These are phyloP conservation scores for Eudasyphora cyanicolor DNA, from an alignment of 2,888 invertebrate species.

Conservation along the genomic window DNA sequence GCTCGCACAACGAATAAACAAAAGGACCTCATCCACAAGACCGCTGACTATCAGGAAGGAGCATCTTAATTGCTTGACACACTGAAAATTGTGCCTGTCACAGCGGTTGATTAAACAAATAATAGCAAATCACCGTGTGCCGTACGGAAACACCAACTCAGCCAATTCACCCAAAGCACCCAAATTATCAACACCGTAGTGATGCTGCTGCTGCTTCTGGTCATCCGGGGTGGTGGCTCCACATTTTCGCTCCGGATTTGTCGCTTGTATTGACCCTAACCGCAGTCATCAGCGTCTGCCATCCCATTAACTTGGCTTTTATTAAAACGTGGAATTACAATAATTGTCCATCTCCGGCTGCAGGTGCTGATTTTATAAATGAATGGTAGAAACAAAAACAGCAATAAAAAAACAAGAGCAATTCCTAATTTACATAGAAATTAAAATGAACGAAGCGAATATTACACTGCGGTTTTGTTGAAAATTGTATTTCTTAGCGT, in stretches of 20 bases:
- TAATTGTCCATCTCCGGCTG: neutral
- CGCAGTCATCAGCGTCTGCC: no score
- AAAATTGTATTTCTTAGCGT: neutral
- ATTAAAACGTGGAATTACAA: neutral
- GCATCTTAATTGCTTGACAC: slow-evolving; percentile 32
- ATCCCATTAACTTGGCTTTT: neutral
- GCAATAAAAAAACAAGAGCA: neutral
- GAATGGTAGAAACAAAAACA: neutral
- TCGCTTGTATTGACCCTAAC: neutral
- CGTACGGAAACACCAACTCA: neutral
- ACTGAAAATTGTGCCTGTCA: slow-evolving; percentile 28
- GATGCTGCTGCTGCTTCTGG: no score
- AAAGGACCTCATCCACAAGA: neutral
- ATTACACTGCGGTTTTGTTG: neutral
- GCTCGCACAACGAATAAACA: neutral
- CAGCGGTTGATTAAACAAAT: slow-evolving; percentile 16
- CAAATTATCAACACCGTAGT: no score
- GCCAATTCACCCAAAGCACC: no score
- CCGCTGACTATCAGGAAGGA: neutral
- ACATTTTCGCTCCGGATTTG: neutral
- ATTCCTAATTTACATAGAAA: slow-evolving; percentile 5
- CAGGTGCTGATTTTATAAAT: neutral
- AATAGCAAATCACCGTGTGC: neutral
- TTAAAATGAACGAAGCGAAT: neutral
- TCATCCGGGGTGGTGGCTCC: no score